Percentiles rank a stretch among this genome's conserved stretches.
phyloP scores from a whole-genome alignment of 2,797 vertebrate genomes.

The Menidia menidia region DNA sequence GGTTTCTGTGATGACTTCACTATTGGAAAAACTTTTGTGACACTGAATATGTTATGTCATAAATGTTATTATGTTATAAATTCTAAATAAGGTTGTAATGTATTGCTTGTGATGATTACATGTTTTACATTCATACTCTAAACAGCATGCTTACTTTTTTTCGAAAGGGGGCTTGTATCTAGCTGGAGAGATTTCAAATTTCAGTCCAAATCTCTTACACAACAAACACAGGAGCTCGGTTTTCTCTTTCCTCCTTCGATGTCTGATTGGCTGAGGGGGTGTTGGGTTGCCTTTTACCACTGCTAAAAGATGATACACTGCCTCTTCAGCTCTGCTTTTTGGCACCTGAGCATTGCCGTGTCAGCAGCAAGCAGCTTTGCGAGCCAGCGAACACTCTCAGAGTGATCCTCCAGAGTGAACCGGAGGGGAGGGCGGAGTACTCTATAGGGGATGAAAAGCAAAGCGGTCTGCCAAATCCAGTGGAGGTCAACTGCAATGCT shows the following conservation, averaged over 20 bases:
- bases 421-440: conserved; percentile 14
- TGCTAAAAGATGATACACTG: conserved; percentile 33
- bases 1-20: too few relatives aligned
- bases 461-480: conserved; percentile 18
- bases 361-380: conserved; percentile 63
- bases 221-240: conserved; percentile 1
- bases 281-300: conserved; percentile 64
- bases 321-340: conserved; percentile 65
- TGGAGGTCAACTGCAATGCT: conserved; percentile 26
- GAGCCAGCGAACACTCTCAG: conserved; percentile 27
- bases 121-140: neutral
- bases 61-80: neutral
- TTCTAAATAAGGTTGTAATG: neutral
- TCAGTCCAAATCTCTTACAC: conserved; percentile 5
- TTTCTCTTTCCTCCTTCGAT: conserved; percentile 52
- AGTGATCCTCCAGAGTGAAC: neutral
- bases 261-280: conserved; percentile 54
- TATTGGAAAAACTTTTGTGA: too few relatives aligned
- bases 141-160: neutral
- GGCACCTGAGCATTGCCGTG: conserved; percentile 64
- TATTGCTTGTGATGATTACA: too few relatives aligned
- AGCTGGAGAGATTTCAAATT: conserved; percentile 1
- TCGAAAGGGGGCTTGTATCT: neutral
- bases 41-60: neutral
- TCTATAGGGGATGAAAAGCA: neutral